phyloP scores from a whole-genome alignment of 2,113 vertebrate species.

The Trinectes maculatus region DNA sequence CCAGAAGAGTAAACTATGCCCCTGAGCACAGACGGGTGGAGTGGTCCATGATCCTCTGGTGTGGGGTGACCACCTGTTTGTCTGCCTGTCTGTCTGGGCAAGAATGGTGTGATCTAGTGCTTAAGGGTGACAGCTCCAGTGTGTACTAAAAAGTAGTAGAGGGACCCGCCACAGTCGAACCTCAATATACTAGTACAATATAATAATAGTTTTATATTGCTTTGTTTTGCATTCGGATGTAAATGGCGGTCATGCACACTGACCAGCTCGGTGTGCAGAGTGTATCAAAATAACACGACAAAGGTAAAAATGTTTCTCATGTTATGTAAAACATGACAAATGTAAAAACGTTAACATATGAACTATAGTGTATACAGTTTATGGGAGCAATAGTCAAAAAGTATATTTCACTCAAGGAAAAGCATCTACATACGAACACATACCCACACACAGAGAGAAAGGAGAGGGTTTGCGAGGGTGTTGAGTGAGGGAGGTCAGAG shows the following conservation, averaged over 20 bases:
- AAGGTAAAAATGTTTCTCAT: no score
- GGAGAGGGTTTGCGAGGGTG: conserved; percentile 48
- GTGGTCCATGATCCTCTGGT: conserved; percentile 63
- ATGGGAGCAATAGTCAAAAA: conserved; percentile 34
- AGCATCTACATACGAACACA: conserved; percentile 36
- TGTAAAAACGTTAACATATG: no score
- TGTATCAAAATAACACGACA: background rate
- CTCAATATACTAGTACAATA: background rate
- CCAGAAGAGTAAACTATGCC: conserved; percentile 67
- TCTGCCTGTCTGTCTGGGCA: conserved; percentile 61
- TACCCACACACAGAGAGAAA: conserved; percentile 25
- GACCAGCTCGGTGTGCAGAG: background rate
- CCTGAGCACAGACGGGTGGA: conserved; percentile 60
- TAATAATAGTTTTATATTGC: background rate
- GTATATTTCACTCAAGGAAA: conserved; percentile 20
- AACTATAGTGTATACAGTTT: background rate
- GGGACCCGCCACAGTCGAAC: conserved; percentile 12
- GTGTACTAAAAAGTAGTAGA: conserved; percentile 32
- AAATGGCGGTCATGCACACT: no score
- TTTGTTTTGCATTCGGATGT: background rate
- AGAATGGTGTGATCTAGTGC: conserved; percentile 45
- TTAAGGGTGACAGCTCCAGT: conserved; percentile 51
- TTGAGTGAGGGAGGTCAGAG: conserved; percentile 67
- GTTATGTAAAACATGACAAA: no score
- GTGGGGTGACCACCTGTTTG: conserved; percentile 76